Evolutionary conservation across 2,888 invertebrate genomes (phyloP), one percentile per base, ranked within the genome.

Genomic region (Julus scandinavius): DNA sequence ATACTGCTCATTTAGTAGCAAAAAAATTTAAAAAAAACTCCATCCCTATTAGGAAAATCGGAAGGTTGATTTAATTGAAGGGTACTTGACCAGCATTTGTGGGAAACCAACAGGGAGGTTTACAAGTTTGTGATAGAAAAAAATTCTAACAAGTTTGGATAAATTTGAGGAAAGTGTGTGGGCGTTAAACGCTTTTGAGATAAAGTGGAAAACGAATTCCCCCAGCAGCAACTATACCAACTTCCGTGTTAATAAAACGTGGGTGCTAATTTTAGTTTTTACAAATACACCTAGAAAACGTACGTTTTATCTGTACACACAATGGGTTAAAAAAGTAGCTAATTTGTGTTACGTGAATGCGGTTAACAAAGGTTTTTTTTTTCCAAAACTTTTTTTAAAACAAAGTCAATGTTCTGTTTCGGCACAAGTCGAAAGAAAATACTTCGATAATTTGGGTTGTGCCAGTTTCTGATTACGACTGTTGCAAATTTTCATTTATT

Each of bases 331-430:
- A 72, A 58, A 72, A 72, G 29, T 72, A 29, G 72, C 72, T 72
- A 72, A 72, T 72, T 72, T 29, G 72, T 72, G 72, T 72, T 72
- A 72, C 72, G 72, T 72, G 72, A 72, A n/a, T 72, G 72, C 11
- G 72, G 72, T n/a, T 72, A 72, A 72, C 72, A 72, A 72, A 72
- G 29, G 72, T 7, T 7, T 72, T 72, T 72, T 72, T 50, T 29
- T 29, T 29, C 11, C 11, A 72, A 29, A 6, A 5, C 20, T 72
- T 72, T 72, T 29, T 29, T 7, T 50, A 63, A 72, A 29, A 72
- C 72, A 72, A 72, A 72, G 72, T 72, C 72, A 72, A 72, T 72
- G 72, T 72, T 72, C 72, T 72, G 72, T 72, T 72, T 72, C 72
- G 72, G 29, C 72, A 29, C 29, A 72, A 72, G 72, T 72, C 72